phyloP scores from a whole-genome alignment of 2,113 vertebrate genomes.

The Neomonachus schauinslandi region DNA sequence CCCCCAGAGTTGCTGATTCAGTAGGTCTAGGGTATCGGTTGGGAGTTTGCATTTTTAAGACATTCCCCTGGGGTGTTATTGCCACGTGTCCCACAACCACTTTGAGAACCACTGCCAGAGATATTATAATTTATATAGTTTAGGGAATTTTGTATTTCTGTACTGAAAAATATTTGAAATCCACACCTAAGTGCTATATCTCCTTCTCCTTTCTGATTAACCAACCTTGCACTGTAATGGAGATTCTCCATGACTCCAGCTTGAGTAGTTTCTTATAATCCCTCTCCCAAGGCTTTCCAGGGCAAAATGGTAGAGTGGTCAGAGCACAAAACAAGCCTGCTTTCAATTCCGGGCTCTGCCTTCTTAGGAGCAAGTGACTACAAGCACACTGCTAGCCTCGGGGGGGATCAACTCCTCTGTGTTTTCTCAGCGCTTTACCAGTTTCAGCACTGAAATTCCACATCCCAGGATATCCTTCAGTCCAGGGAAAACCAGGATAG shows the following conservation, averaged over 20 bases:
- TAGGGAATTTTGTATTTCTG: not conserved
- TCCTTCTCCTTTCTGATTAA: not conserved
- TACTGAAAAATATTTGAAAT: not conserved
- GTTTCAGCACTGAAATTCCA: not conserved
- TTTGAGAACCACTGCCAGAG: not conserved
- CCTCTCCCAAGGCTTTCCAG: not conserved
- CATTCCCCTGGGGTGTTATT: not conserved
- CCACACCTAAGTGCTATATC: not conserved
- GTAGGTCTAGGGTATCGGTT: not conserved
- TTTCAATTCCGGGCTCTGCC: not conserved
- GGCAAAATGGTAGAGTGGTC: not conserved
- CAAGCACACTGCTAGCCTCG: not conserved
- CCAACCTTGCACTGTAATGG: not conserved
- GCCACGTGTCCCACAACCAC: not conserved
- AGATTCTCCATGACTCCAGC: not conserved
- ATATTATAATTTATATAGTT: not conserved
- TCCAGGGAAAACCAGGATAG: not conserved
- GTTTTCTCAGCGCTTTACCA: not conserved
- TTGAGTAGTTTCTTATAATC: not conserved
- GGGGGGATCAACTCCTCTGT: not conserved
- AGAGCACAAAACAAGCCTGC: not conserved
- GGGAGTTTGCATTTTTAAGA: not conserved
- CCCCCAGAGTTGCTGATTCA: not conserved
- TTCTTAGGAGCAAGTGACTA: not conserved
- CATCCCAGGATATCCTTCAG: not conserved